Conservation (phyloP, 2,888 invertebrate genomes). For the Eristalis intricaria region DNA sequence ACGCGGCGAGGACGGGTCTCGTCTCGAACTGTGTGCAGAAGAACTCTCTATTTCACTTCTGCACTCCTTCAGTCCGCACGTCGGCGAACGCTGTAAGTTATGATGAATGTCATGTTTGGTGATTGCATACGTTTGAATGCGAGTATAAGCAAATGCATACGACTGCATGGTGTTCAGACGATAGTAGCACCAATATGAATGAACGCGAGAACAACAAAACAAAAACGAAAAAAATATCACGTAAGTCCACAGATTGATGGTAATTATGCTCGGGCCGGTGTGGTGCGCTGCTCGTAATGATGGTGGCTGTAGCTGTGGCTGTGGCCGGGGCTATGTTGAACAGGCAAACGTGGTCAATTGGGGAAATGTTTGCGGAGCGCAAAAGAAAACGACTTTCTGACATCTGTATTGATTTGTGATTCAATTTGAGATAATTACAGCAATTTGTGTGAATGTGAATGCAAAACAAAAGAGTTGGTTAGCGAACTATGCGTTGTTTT, state of each 20-base stretch:
- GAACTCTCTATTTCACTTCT: background rate
- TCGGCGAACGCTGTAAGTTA: constrained; percentile 48
- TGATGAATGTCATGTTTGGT: constrained; percentile 72
- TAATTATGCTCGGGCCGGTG: constrained; percentile 53
- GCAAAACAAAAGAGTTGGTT: constrained; percentile 58
- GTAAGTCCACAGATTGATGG: constrained; percentile 71
- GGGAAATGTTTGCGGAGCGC: constrained; percentile 17
- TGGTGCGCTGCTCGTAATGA: constrained; percentile 39
- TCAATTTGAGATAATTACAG: constrained; percentile 67
- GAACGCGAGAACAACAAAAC: constrained; percentile 16
- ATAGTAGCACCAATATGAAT: constrained; percentile 65
- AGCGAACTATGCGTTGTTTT: constrained; percentile 23
- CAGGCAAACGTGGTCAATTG: constrained; percentile 49
- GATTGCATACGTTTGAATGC: constrained; percentile 65
- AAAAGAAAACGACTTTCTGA: constrained; percentile 21
- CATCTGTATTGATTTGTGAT: constrained; percentile 69
- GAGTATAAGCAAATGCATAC: constrained; percentile 63
- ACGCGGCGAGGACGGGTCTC: background rate
- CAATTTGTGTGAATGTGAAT: constrained; percentile 46
- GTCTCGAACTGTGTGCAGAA: background rate
- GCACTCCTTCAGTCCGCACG: background rate
- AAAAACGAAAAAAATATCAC: constrained; percentile 45
- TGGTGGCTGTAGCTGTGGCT: constrained; percentile 27
- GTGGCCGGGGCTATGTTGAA: constrained; percentile 7
- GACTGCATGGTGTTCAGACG: constrained; percentile 13